A percentile compares a stretch with the other conserved stretches of the same genome.
These are phyloP conservation scores for Sebastiscus albofasciatus DNA, from an alignment of 2,797 vertebrate species.

Conservation along the genomic window DNA sequence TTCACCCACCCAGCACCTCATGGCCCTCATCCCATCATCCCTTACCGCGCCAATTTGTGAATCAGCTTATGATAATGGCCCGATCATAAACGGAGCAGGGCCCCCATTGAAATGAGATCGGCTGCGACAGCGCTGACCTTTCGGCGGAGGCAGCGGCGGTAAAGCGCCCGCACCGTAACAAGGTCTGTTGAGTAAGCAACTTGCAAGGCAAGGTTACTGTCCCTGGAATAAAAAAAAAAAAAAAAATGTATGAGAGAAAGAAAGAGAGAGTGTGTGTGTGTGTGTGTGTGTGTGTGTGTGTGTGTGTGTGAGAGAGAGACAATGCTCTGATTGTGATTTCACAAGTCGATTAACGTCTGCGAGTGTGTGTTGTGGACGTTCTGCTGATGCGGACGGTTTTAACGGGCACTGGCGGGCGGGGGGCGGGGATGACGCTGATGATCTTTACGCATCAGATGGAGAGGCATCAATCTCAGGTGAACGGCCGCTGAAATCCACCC, in stretches of 20 bases:
- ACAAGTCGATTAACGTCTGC: constrained; percentile 80
- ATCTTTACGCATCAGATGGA: constrained; percentile 75
- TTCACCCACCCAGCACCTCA: constrained; percentile 12
- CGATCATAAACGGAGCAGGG: constrained; percentile 74
- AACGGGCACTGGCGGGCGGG: constrained; percentile 50
- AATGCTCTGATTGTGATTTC: constrained; percentile 79
- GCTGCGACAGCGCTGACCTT: constrained; percentile 81
- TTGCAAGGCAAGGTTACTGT: constrained; percentile 80
- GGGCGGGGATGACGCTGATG: constrained; percentile 57
- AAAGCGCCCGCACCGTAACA: constrained; percentile 77
- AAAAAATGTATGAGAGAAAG: constrained; percentile 13
- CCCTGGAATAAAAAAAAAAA: constrained; percentile 31
- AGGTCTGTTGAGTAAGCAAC: constrained; percentile 87
- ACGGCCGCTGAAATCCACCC: constrained; percentile 41
- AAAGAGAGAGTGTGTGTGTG: neutral
- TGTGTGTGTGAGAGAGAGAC: constrained; percentile 53
- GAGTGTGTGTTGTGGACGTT: constrained; percentile 52
- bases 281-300: constrained; percentile 16
- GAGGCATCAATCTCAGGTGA: constrained; percentile 76
- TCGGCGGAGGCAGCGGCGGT: constrained; percentile 62
- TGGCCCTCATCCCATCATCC: constrained; percentile 58
- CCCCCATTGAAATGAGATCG: constrained; percentile 73
- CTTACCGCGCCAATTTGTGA: constrained; percentile 79
- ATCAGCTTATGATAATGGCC: constrained; percentile 82
- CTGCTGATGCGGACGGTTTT: constrained; percentile 76